A percentile compares a stretch with the other conserved stretches of the same genome.
Evolutionary conservation across 2,797 vertebrate genomes (phyloP).

Genomic region (Cuniculus paca): DNA sequence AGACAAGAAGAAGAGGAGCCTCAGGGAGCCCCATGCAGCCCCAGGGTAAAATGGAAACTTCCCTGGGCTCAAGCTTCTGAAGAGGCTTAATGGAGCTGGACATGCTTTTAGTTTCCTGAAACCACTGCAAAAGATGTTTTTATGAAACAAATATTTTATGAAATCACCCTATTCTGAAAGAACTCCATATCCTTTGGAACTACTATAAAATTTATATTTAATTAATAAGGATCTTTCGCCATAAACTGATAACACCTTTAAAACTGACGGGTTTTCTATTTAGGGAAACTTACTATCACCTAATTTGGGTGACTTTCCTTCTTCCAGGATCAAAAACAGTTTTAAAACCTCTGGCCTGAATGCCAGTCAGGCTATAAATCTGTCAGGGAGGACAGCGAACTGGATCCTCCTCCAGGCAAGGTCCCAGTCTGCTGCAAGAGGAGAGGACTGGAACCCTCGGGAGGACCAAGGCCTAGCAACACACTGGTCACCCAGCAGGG

Average conservation of each 20-base stretch:
- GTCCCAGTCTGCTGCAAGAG: neutral
- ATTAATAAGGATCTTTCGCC: neutral
- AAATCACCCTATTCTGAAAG: neutral
- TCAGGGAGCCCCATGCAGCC: neutral
- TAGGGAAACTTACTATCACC: neutral
- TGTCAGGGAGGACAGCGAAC: neutral
- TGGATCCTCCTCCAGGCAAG: slow-evolving; percentile 50
- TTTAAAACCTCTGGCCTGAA: neutral
- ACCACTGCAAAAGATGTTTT: neutral
- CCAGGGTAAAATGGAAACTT: neutral
- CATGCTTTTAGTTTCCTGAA: neutral
- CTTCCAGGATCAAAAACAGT: neutral
- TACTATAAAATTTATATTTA: neutral
- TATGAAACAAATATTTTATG: neutral
- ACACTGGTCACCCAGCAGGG: neutral
- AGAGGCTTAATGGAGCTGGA: neutral
- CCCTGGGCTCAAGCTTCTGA: neutral
- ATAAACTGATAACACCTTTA: neutral
- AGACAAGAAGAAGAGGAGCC: neutral
- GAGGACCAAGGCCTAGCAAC: neutral
- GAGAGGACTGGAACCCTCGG: neutral
- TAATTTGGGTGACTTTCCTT: neutral
- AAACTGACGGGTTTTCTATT: neutral
- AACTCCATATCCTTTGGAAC: neutral
- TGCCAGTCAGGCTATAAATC: slow-evolving; percentile 15